Conservation (phyloP, 2,113 vertebrate genomes). For the Sapajus apella region DNA sequence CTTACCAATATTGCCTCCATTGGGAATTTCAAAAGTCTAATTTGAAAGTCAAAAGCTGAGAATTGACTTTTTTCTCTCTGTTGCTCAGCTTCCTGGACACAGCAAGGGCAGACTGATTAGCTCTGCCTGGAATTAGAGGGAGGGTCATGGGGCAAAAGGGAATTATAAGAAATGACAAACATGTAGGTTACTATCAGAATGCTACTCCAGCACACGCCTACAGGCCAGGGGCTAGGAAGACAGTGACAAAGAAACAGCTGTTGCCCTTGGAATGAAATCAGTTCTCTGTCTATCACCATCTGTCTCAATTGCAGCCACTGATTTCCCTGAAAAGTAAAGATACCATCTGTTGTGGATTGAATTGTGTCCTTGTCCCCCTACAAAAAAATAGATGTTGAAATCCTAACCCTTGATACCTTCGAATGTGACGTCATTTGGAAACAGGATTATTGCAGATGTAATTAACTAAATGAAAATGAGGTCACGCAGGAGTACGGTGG, state of each 20-base stretch:
- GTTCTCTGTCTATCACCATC: no score
- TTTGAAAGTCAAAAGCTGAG: background rate
- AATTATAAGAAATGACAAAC: background rate
- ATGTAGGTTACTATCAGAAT: background rate
- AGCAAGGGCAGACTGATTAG: background rate
- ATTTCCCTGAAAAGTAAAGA: background rate
- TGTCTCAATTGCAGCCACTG: rapidly evolving
- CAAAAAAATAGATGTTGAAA: background rate
- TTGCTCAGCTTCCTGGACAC: background rate
- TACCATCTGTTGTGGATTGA: background rate
- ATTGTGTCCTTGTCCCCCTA: background rate
- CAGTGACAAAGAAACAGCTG: background rate
- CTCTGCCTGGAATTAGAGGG: background rate
- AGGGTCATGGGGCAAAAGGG: background rate
- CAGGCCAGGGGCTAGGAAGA: background rate
- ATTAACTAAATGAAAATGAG: background rate
- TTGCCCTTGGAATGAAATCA: background rate
- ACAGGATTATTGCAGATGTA: background rate
- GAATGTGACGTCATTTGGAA: background rate
- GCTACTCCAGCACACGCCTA: no score
- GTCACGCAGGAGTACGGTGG: background rate
- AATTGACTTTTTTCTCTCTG: background rate
- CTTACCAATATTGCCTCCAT: background rate
- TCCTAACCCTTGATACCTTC: background rate
- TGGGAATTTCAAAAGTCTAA: background rate